A percentile compares a stretch with the other conserved stretches of the same genome.
Evolutionary conservation across 2,888 invertebrate genomes (phyloP).

Genomic region (Parthenolecanium corni): DNA sequence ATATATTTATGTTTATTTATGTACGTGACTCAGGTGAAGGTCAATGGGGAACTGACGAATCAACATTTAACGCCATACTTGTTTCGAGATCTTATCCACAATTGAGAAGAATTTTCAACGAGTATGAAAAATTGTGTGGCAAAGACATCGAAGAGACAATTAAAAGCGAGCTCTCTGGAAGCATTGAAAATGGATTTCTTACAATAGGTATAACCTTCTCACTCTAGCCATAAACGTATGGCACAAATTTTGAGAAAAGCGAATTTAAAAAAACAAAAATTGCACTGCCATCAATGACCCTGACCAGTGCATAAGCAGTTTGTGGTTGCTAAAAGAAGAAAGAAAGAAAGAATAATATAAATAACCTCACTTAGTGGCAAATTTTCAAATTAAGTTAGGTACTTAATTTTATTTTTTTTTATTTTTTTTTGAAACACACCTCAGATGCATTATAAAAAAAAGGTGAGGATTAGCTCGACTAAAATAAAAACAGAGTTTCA

Average conservation of each 20-base stretch:
- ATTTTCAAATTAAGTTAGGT: too few relatives aligned
- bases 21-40: constrained; percentile 36
- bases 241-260: neutral
- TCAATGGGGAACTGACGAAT: constrained; percentile 42
- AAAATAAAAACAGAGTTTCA: too few relatives aligned
- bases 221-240: neutral
- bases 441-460: too few relatives aligned
- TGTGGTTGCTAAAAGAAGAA: too few relatives aligned
- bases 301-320: too few relatives aligned
- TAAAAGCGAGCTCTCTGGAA: constrained; percentile 40
- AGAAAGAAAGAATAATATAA: too few relatives aligned
- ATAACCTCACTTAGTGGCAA: too few relatives aligned
- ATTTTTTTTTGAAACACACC: too few relatives aligned
- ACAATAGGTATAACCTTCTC: constrained; percentile 40
- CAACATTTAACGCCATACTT: constrained; percentile 41
- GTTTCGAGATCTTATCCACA: constrained; percentile 43
- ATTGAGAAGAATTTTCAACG: constrained; percentile 40
- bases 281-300: too few relatives aligned
- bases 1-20: too few relatives aligned
- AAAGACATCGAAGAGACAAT: constrained; percentile 39
- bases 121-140: constrained; percentile 41
- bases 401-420: too few relatives aligned
- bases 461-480: too few relatives aligned
- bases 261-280: neutral
- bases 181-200: constrained; percentile 40